Conservation (phyloP, 1,140 invertebrate species). For the Drosophila arizonae region DNA sequence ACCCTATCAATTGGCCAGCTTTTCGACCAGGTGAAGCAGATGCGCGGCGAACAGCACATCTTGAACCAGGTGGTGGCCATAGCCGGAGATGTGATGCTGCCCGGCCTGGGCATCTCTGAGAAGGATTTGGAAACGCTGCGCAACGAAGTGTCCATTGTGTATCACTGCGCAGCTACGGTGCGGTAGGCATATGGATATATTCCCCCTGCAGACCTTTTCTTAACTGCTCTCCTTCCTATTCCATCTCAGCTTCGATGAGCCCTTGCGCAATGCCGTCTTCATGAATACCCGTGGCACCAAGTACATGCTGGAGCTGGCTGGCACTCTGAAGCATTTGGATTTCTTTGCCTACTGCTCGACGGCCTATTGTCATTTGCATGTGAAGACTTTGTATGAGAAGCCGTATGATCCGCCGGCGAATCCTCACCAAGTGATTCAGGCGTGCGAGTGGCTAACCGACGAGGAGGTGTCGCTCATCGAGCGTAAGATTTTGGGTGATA, state of each 20-base stretch:
- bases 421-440: constrained; percentile 94
- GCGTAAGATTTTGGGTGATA: constrained; percentile 87
- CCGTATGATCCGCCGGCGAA: constrained; percentile 93
- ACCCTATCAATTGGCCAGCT: constrained; percentile 84
- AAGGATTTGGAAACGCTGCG: constrained; percentile 88
- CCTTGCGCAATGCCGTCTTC: constrained; percentile 88
- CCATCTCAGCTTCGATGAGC: constrained; percentile 86
- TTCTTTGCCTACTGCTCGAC: constrained; percentile 87
- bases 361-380: constrained; percentile 86
- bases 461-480: constrained; percentile 88
- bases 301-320: constrained; percentile 88
- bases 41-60: constrained; percentile 85
- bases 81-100: constrained; percentile 89
- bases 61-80: constrained; percentile 88
- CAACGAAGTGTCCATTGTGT: constrained; percentile 91
- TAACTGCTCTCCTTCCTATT: background rate
- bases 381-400: constrained; percentile 87
- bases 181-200: constrained; percentile 49
- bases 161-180: constrained; percentile 96
- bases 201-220: background rate
- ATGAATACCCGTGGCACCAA: constrained; percentile 91
- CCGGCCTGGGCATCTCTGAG: constrained; percentile 89
- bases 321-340: constrained; percentile 88
- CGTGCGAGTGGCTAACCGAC: constrained; percentile 93
- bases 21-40: constrained; percentile 88